phyloP scores from a whole-genome alignment of 2,113 vertebrate genomes.

The Hassar affinis region DNA sequence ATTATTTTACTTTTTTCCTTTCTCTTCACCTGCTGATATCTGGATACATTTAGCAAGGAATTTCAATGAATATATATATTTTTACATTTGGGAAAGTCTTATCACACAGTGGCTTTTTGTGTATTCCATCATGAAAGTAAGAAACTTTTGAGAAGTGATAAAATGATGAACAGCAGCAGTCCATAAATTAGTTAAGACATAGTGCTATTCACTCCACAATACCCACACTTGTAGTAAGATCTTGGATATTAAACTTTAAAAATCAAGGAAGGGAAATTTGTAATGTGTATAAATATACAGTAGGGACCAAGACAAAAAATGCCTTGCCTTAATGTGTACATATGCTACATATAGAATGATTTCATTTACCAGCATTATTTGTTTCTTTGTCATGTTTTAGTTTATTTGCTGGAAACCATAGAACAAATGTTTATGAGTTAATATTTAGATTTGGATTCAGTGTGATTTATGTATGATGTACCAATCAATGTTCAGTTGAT shows the following conservation, averaged over 20 bases:
- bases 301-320: not conserved
- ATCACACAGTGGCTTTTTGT: conserved; percentile 23
- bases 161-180: not conserved
- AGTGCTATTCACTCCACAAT: not conserved
- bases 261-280: too few species aligned
- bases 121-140: conserved; percentile 18
- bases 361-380: too few species aligned
- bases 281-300: too few species aligned
- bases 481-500: too few species aligned
- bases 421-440: too few species aligned
- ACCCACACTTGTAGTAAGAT: not conserved
- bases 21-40: conserved; percentile 51
- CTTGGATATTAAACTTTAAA: too few species aligned
- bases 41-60: conserved; percentile 53
- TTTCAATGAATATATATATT: conserved; percentile 58
- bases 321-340: too few species aligned
- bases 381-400: too few species aligned
- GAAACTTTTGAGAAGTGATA: not conserved
- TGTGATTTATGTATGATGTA: too few species aligned
- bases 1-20: conserved; percentile 62
- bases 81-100: conserved; percentile 11
- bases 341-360: too few species aligned
- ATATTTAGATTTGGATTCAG: too few species aligned
- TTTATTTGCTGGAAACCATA: too few species aligned
- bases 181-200: not conserved